phyloP scores from a whole-genome alignment of 2,797 vertebrate species.

The Miichthys miiuy region DNA sequence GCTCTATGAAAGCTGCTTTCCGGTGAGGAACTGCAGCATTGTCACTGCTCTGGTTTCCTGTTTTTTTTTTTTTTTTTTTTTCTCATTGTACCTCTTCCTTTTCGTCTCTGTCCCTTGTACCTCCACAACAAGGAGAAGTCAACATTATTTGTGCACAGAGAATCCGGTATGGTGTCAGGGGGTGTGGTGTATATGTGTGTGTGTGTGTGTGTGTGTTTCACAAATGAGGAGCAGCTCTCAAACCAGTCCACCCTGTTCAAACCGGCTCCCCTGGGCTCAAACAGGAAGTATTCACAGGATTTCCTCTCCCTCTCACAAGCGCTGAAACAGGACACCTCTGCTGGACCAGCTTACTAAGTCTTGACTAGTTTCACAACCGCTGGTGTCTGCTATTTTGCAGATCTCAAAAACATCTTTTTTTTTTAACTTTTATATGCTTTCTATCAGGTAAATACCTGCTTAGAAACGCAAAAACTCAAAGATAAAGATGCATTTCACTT shows the following conservation, averaged over 20 bases:
- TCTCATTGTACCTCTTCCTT: constrained; percentile 74
- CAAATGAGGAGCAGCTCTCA: constrained; percentile 80
- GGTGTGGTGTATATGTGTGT: constrained; percentile 19
- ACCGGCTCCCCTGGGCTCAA: constrained; percentile 84
- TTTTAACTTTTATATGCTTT: background rate
- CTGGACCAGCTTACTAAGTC: constrained; percentile 69
- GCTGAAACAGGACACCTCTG: constrained; percentile 85
- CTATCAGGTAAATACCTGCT: constrained; percentile 5
- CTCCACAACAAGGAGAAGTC: constrained; percentile 56
- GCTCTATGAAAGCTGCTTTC: constrained; percentile 73
- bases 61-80: constrained; percentile 44
- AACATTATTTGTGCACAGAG: constrained; percentile 63
- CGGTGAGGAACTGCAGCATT: constrained; percentile 77
- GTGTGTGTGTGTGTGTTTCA: constrained; percentile 45
- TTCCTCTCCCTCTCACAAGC: constrained; percentile 81
- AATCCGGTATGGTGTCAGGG: constrained; percentile 34
- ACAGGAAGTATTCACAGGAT: constrained; percentile 88
- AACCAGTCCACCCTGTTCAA: constrained; percentile 85
- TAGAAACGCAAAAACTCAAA: background rate
- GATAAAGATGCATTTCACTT: background rate
- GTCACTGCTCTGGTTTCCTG: constrained; percentile 80
- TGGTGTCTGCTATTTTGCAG: constrained; percentile 44
- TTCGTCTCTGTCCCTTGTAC: constrained; percentile 61
- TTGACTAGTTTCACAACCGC: constrained; percentile 61
- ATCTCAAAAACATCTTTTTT: constrained; percentile 33